Evolutionary conservation across 1,140 invertebrate species (phyloP).

Genomic region (Phymorhynchus buccinoides): DNA sequence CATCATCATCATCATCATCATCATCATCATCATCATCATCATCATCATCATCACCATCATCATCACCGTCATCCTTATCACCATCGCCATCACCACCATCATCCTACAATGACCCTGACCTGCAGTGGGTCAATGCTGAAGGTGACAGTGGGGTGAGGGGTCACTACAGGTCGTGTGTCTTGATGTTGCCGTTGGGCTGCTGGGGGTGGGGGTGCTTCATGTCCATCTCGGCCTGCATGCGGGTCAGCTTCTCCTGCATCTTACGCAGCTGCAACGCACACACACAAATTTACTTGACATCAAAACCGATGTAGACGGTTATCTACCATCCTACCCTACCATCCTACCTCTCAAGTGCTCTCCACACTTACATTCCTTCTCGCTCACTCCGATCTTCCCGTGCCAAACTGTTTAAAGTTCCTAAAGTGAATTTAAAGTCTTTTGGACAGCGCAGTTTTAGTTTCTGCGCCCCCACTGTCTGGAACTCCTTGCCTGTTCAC

Average conservation of each 20-base stretch:
- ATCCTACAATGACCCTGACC: neutral
- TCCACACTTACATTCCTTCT: too few relatives aligned
- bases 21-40: neutral
- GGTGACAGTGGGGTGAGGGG: neutral
- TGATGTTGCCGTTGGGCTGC: slow-evolving; percentile 64
- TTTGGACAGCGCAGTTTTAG: too few relatives aligned
- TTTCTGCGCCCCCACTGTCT: too few relatives aligned
- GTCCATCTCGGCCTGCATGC: slow-evolving; percentile 94
- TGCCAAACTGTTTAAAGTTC: too few relatives aligned
- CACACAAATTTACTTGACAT: too few relatives aligned
- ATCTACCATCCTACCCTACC: too few relatives aligned
- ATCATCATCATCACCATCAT: neutral
- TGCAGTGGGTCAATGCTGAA: neutral
- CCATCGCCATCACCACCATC: neutral
- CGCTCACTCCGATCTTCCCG: too few relatives aligned
- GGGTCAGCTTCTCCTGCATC: slow-evolving; percentile 93
- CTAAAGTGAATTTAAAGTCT: too few relatives aligned
- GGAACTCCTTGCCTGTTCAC: too few relatives aligned
- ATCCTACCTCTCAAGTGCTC: too few relatives aligned
- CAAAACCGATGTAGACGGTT: too few relatives aligned
- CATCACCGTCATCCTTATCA: neutral
- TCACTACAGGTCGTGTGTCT: slow-evolving; percentile 65
- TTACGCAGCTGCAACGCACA: slow-evolving; percentile 58
- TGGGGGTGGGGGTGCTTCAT: slow-evolving; percentile 52
- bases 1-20: neutral